phyloP scores from a whole-genome alignment of 2,113 vertebrate species.

The Vidua macroura region DNA sequence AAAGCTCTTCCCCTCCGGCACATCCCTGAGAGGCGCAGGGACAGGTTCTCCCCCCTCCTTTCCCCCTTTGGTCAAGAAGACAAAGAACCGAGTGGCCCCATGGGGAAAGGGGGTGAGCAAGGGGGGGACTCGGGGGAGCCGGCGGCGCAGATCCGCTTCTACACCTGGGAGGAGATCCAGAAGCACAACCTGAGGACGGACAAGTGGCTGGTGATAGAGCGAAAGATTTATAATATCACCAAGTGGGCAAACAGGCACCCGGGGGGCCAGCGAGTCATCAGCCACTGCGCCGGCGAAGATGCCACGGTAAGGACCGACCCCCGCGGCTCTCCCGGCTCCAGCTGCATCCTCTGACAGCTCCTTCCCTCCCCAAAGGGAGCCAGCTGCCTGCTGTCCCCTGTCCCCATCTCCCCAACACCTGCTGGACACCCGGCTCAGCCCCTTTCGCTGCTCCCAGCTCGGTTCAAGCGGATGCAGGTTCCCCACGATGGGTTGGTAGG shows the following conservation, averaged over 20 bases:
- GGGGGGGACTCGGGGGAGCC: conserved; percentile 66
- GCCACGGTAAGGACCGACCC: conserved; percentile 82
- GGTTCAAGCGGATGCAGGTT: rapidly evolving
- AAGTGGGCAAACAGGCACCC: conserved; percentile 87
- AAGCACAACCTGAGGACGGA: conserved; percentile 82
- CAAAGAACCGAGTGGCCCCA: not conserved
- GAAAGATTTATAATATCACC: conserved; percentile 92
- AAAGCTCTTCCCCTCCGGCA: not conserved
- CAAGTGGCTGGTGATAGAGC: conserved; percentile 91
- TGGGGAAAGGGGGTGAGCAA: conserved; percentile 77
- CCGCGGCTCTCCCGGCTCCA: not conserved
- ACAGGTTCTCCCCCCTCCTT: not conserved
- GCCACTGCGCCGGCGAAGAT: conserved; percentile 90
- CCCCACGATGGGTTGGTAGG: not conserved
- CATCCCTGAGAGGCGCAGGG: not conserved
- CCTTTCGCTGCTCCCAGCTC: not conserved
- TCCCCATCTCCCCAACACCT: not conserved
- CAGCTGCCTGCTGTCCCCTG: not conserved
- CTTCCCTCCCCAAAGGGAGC: not conserved
- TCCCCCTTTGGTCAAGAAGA: not conserved
- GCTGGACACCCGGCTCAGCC: not conserved
- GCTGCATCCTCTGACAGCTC: not conserved
- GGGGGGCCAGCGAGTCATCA: conserved; percentile 84
- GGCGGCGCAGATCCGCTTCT: conserved; percentile 62
- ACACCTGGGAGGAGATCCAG: conserved; percentile 93